Base-by-base conservation (phyloP, 2,888 invertebrate species). In the Eupithecia centaureata region DNA sequence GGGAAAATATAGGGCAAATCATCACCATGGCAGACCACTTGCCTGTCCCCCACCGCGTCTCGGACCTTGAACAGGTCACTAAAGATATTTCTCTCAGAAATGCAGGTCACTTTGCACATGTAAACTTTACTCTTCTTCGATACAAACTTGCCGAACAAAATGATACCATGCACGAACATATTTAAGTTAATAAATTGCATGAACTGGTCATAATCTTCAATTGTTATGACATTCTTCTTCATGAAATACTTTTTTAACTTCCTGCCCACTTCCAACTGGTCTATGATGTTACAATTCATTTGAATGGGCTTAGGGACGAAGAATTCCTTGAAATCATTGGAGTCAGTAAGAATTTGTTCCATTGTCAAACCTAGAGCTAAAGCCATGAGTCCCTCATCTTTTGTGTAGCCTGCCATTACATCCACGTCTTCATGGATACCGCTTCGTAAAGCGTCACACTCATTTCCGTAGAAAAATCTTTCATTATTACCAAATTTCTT, bases 371-470 rank as follows among this genome's bases (percentile, higher is more conserved):
- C 61, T 0, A 62, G 18, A 13, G 66, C 60, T 0, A 84, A 28
- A 5, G 76, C 71, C 51, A 86, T 65, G 0, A 86, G 32, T 0
- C 96, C 96, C 88, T 97, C 97, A 59, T 96, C 95, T 25, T 94
- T 94, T 5, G 95, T 96, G 13, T 95, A 87, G 3, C 97, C 97
- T 27, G 95, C 91, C 83, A 97, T 95, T 82, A 96, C 94, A 0
- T 96, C 96, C 1, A 95, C 89, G 3, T 78, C 84, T 71, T 85
- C 78, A 52, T 94, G 87, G 10, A 89, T 86, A 10, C 94, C 94
- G 8, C 89, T 84, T 75, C 87, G 86, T 18, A 92, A 73, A 18
- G 86, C 81, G 12, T 94, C 88, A 12, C 67, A 64, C 4, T 76
- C 61, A 60, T 86, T 80, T 25, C 85, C 87, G 51, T 73, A 76